These are phyloP conservation scores for Athene cunicularia DNA, from an alignment of 2,113 vertebrate genomes.

Conservation along the genomic window DNA sequence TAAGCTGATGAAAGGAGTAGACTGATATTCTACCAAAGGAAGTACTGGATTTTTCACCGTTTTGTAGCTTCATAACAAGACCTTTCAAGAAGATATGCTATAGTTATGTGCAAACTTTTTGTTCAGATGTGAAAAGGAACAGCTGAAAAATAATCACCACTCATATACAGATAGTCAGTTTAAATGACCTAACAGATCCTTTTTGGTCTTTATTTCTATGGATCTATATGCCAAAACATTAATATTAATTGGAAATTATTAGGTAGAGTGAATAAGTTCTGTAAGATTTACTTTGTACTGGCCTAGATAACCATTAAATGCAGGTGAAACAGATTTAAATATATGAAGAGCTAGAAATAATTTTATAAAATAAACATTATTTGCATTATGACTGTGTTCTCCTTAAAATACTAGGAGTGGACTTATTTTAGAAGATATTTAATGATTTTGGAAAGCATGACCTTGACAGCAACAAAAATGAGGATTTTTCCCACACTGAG, in stretches of 20 bases:
- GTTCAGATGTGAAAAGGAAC: neutral
- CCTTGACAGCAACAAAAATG: neutral
- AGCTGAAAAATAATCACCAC: neutral
- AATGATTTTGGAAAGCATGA: neutral
- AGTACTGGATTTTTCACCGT: neutral
- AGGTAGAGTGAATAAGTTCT: neutral
- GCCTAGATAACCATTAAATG: neutral
- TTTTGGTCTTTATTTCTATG: neutral
- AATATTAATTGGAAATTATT: constrained; percentile 10
- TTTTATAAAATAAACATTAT: neutral
- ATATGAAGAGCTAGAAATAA: neutral
- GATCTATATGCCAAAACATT: neutral
- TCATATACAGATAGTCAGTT: neutral
- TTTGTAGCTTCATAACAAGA: neutral
- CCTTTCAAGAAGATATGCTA: neutral
- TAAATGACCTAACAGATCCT: neutral
- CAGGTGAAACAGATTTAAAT: neutral
- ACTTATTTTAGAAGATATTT: neutral
- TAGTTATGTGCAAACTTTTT: neutral
- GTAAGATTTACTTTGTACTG: neutral
- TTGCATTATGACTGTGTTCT: neutral
- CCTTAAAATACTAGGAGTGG: neutral
- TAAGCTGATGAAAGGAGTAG: neutral
- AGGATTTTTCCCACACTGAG: neutral
- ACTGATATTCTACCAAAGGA: neutral